These are phyloP conservation scores for Bucorvus abyssinicus DNA, from an alignment of 2,797 vertebrate genomes.

Conservation along the genomic window DNA sequence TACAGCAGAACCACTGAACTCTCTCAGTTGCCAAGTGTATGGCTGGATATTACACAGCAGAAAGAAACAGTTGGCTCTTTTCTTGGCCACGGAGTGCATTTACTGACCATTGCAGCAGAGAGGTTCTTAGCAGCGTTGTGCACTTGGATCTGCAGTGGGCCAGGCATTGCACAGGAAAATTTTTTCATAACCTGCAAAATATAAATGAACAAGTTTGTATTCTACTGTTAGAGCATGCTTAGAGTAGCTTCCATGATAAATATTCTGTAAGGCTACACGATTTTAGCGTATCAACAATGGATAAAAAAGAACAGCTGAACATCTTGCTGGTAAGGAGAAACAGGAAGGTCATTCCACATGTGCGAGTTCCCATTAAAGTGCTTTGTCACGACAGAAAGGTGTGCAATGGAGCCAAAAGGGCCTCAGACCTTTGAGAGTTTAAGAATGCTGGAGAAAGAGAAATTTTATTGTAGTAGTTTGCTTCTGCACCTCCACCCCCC, in stretches of 20 bases:
- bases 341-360: background rate
- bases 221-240: background rate
- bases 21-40: background rate
- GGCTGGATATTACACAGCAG: background rate
- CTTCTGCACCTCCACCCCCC: background rate
- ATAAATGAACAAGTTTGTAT: background rate
- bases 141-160: background rate
- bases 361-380: background rate
- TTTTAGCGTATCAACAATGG: background rate
- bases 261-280: background rate
- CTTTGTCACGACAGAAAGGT: background rate
- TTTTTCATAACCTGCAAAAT: background rate
- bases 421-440: background rate
- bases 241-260: background rate
- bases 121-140: background rate
- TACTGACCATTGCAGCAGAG: background rate
- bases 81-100: background rate
- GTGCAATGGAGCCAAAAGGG: background rate
- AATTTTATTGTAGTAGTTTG: background rate
- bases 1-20: background rate
- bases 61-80: background rate
- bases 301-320: background rate
- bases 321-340: background rate
- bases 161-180: background rate
- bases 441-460: background rate